Evolutionary conservation across 1,140 invertebrate species (phyloP), one percentile per base, ranked within the genome.

Genomic region (Bombus superbus): DNA sequence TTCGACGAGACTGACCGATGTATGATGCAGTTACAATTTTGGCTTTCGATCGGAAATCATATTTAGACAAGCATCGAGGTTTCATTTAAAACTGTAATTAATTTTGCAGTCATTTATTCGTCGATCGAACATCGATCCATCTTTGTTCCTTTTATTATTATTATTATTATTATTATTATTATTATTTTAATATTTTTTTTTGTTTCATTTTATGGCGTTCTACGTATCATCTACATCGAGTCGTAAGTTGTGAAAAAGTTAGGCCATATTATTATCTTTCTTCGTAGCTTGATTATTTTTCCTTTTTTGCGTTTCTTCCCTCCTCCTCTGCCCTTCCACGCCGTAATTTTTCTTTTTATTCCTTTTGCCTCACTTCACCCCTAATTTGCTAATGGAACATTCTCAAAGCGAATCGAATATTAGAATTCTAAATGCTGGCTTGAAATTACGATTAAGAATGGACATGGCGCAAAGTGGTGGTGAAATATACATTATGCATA

Each of bases 61-160:
- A 80, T 64, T 77, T 75, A 75, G 83, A 87, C 87, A 86, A 92
- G 90, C 87, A 83, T 88, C 86, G 83, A 89, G 68, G 76, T 86
- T 75, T 40, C 69, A 72, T 88, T 74, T 59, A 62, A 35, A 82
- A 89, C 38, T 62, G 75, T 77, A 62, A 73, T 40, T 57, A 62
- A 66, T 38, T 22, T 77, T 72, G 69, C 64, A 64, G 75, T 81
- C 74, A 86, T 86, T 72, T 86, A 47, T 85, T 83, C 89, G 79
- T 32, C 81, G 86, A 89, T 89, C 87, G 86, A 91, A 81, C 88
- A 66, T 85, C 76, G 81, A 69, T 86, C 71, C 84, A 73, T 32
- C 35, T 59, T 86, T 86, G 25, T 25, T 73, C 11, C 35, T n/a
- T 64, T 44, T 71, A 57, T 44, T 59, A 18, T 22, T 25, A 4